A percentile compares a stretch with the other conserved stretches of the same genome.
phyloP scores from a whole-genome alignment of 2,797 vertebrate genomes.

The Gambelia wislizenii region DNA sequence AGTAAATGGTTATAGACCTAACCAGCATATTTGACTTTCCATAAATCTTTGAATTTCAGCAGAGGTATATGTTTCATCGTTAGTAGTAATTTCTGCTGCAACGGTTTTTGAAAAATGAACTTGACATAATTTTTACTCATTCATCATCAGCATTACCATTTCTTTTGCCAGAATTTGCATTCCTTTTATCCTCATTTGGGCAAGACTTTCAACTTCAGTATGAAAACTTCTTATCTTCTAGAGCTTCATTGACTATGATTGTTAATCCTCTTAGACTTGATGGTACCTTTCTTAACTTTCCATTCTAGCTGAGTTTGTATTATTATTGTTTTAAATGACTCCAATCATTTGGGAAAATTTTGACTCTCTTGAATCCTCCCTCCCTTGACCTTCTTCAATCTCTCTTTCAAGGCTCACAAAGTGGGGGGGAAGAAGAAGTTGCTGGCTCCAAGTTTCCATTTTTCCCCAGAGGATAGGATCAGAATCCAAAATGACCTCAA shows the following conservation, averaged over 20 bases:
- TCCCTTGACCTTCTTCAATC: neutral
- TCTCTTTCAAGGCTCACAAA: too few relatives aligned
- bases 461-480: too few relatives aligned
- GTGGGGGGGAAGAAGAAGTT: too few relatives aligned
- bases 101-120: too few relatives aligned
- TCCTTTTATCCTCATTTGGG: neutral
- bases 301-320: neutral
- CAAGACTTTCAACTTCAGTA: neutral
- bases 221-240: neutral
- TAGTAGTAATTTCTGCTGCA: neutral
- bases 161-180: neutral
- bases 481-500: too few relatives aligned
- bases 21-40: neutral
- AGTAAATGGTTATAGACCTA: neutral
- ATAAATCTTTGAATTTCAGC: neutral
- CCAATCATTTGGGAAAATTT: neutral
- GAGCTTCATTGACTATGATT: neutral
- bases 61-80: neutral
- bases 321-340: neutral
- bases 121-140: neutral
- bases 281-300: neutral
- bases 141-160: neutral
- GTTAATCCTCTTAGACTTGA: neutral
- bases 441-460: too few relatives aligned
- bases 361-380: neutral